A percentile compares a stretch with the other conserved stretches of the same genome.
phyloP scores from a whole-genome alignment of 2,113 vertebrate species.

The Oreotrochilus melanogaster region DNA sequence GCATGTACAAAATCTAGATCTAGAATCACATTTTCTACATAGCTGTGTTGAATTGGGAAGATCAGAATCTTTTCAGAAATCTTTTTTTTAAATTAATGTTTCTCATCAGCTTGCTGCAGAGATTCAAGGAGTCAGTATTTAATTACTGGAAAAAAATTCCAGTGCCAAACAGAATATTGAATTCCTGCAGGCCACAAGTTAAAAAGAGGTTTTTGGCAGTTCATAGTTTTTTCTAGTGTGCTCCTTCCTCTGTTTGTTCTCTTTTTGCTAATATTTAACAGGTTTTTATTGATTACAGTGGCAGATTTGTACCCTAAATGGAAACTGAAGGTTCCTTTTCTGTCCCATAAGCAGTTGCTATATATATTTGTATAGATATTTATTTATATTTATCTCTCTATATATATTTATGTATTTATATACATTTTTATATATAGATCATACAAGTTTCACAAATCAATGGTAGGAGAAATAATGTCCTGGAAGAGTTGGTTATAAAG shows the following conservation, averaged over 20 bases:
- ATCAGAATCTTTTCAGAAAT: background rate
- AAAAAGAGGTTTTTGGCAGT: background rate
- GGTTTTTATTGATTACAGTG: conserved; percentile 59
- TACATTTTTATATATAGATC: background rate
- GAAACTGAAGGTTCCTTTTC: conserved; percentile 38
- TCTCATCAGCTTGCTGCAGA: background rate
- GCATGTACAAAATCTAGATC: background rate
- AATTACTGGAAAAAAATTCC: background rate
- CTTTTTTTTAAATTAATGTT: background rate
- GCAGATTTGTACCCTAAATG: conserved; percentile 27
- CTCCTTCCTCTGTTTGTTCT: conserved; percentile 8
- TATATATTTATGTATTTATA: background rate
- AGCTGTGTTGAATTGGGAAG: background rate
- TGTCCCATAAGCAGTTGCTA: background rate
- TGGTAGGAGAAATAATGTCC: background rate
- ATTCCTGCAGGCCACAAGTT: background rate
- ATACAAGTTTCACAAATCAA: conserved; percentile 34
- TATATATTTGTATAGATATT: background rate
- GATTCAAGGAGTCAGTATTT: background rate
- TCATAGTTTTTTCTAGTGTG: background rate
- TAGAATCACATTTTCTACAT: background rate
- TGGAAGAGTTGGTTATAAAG: background rate
- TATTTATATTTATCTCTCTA: background rate
- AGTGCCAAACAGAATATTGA: background rate
- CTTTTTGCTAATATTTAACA: conserved; percentile 56